Percentiles rank a stretch among this genome's conserved stretches.
Evolutionary conservation across 92 coral and sea anemone species (phyloP).

Genomic region (Zoanthus sociatus): DNA sequence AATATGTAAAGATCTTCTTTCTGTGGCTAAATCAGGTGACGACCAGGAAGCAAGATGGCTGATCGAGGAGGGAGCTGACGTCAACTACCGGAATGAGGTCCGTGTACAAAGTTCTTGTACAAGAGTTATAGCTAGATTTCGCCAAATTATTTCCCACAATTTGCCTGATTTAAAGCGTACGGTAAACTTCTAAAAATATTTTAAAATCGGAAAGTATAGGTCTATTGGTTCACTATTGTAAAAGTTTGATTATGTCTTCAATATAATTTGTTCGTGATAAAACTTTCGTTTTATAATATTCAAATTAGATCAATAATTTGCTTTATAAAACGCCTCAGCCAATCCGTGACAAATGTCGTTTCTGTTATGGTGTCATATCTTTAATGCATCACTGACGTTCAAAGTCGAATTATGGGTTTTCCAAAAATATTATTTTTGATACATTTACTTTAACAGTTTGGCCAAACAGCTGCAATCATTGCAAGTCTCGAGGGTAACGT

Average conservation of each 20-base stretch:
- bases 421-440: background rate
- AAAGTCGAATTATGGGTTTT: background rate
- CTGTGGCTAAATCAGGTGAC: constrained; percentile 79
- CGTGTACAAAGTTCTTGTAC: background rate
- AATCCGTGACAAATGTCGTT: too few relatives aligned
- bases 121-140: background rate
- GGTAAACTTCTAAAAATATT: too few relatives aligned
- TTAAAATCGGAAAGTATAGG: too few relatives aligned
- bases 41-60: constrained; percentile 68
- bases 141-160: background rate
- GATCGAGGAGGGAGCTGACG: constrained; percentile 76
- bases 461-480: constrained; percentile 81
- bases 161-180: too few relatives aligned
- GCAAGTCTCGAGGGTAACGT: constrained; percentile 87
- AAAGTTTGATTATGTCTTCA: too few relatives aligned
- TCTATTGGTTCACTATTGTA: too few relatives aligned
- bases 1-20: constrained; percentile 71
- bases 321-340: too few relatives aligned
- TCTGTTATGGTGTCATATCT: too few relatives aligned
- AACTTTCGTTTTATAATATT: too few relatives aligned
- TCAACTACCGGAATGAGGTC: constrained; percentile 85
- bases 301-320: too few relatives aligned
- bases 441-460: constrained; percentile 62
- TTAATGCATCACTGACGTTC: background rate
- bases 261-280: too few relatives aligned